A percentile compares a stretch with the other conserved stretches of the same genome.
These are phyloP conservation scores for Nasonia vitripennis DNA, from an alignment of 1,140 invertebrate genomes.

Conservation along the genomic window DNA sequence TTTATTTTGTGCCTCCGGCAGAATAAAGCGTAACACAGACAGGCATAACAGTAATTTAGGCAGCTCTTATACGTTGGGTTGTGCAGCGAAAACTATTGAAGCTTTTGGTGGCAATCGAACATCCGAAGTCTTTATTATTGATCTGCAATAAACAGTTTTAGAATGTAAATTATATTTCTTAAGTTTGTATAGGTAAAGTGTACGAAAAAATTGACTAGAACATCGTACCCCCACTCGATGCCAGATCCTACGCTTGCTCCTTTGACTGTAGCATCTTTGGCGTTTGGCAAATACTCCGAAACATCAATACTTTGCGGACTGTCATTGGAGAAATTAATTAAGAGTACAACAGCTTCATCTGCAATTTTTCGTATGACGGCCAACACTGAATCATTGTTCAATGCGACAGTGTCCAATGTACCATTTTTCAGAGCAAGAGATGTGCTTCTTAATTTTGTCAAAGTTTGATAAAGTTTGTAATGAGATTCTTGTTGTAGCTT, in stretches of 20 bases:
- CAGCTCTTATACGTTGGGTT: background rate
- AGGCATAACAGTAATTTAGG: too few species aligned
- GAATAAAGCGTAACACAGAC: too few species aligned
- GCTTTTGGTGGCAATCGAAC: constrained; percentile 5
- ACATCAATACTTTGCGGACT: background rate
- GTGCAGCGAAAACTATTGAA: background rate
- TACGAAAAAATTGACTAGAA: background rate
- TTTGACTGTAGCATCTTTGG: background rate
- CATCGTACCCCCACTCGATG: constrained; percentile 32
- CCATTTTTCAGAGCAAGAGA: constrained; percentile 67
- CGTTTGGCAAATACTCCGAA: background rate
- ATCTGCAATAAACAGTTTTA: constrained; percentile 13
- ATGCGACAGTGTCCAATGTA: constrained; percentile 59
- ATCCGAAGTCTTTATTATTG: background rate
- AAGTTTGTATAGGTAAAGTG: background rate
- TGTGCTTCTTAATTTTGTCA: constrained; percentile 66
- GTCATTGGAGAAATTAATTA: constrained; percentile 41
- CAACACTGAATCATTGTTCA: constrained; percentile 57
- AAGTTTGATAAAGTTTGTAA: constrained; percentile 71
- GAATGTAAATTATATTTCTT: background rate
- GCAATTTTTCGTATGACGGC: background rate
- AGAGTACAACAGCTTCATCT: background rate
- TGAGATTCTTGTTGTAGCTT: constrained; percentile 64
- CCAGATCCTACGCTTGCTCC: constrained; percentile 17
- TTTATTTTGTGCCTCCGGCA: too few species aligned